These are phyloP conservation scores for Belgica antarctica DNA, from an alignment of 2,888 invertebrate genomes.

Conservation along the genomic window DNA sequence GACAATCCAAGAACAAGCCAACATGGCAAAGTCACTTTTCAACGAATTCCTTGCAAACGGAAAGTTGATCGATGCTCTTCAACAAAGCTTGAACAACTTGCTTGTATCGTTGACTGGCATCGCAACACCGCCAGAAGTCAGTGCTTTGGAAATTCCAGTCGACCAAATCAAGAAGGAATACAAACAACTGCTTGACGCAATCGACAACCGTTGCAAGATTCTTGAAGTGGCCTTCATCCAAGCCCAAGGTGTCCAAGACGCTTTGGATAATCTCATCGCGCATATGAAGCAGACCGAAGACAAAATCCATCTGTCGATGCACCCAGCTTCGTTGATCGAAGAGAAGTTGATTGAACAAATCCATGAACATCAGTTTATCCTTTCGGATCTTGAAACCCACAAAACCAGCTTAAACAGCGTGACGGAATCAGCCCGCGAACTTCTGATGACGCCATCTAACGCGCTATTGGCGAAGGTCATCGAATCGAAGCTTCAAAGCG, in stretches of 20 bases:
- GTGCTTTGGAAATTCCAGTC: constrained; percentile 77
- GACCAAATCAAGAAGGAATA: constrained; percentile 76
- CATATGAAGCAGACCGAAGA: constrained; percentile 87
- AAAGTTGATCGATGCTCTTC: constrained; percentile 79
- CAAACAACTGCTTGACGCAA: constrained; percentile 68
- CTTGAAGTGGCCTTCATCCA: constrained; percentile 87
- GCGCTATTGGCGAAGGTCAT: constrained; percentile 85
- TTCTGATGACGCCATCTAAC: constrained; percentile 78
- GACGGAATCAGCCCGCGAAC: constrained; percentile 73
- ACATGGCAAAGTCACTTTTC: constrained; percentile 77
- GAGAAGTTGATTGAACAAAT: constrained; percentile 88
- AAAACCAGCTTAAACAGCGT: constrained; percentile 81
- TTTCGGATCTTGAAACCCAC: constrained; percentile 82
- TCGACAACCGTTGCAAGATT: constrained; percentile 76
- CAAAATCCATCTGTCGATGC: constrained; percentile 72
- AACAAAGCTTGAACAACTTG: constrained; percentile 64
- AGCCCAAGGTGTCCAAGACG: constrained; percentile 92
- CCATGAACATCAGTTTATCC: constrained; percentile 77
- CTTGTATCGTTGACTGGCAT: constrained; percentile 71
- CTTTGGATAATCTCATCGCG: constrained; percentile 77
- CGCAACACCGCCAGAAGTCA: constrained; percentile 75
- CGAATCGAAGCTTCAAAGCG: constrained; percentile 83
- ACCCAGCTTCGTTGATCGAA: constrained; percentile 82
- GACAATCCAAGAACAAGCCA: constrained; percentile 82
- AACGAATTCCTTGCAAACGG: constrained; percentile 85